Evolutionary conservation across 2,797 vertebrate species (phyloP), one percentile per base, ranked within the genome.

Genomic region (Odontamblyopus lacepedii): DNA sequence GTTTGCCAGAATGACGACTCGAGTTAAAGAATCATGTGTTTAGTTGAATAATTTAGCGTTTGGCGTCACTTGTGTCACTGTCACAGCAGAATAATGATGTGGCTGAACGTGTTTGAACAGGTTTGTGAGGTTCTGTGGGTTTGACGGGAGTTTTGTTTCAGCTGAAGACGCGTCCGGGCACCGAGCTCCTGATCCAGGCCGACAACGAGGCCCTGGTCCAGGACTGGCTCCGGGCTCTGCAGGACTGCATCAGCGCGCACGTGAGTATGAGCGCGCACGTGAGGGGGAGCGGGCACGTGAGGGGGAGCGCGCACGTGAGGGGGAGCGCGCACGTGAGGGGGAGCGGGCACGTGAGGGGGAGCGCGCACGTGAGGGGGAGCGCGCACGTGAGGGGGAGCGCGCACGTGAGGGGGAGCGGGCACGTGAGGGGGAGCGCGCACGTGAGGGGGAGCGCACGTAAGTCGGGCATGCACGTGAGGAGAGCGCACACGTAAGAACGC

Each of bases 121-220:
- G 23, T 23, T 23, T 23, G 23, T 23, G 23, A 23, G 23, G 23
- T 23, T 23, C 23, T 23, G 23, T 23, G 23, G 23, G 50, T 16
- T 6, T 51, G 50, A 51, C 16, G 0, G 18, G 16, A 18, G 16
- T 19, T 53, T 55, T 55, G n/a, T 16, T 63, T 19, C 92, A 99
- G 97, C 91, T 99, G 79, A 98, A 96, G 95, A 98, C 96, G 7
- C 95, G 95, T 1, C 95, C 95, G 85, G 98, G 96, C 85, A 98
- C 95, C 0, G 98, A 99, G 64, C 90, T 99, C 73, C 93, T 99
- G 82, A 96, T 99, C 90, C 97, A 99, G 69, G 97, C 96, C 0
- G 98, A 99, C 65, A 98, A 95, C 23, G 97, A 99, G 69, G 70
- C 68, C 67, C 48, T 95, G 73, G 90, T 97, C 85, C 94, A 73